Evolutionary conservation across 2,113 vertebrate genomes (phyloP), one percentile per base, ranked within the genome.

Genomic region (Ceratotherium simum): DNA sequence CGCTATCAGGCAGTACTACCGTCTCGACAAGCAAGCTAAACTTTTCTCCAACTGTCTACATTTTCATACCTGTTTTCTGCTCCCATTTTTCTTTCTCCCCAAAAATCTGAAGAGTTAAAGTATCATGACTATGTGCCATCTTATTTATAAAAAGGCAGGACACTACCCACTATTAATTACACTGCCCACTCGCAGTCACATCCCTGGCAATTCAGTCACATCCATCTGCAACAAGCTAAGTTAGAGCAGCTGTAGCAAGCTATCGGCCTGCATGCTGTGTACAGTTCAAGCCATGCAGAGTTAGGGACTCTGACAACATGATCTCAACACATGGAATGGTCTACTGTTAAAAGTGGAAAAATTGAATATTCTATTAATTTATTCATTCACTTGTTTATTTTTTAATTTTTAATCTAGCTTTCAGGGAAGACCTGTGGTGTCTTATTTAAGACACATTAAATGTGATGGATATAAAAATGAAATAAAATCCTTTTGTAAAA

Each of bases 211-310:
- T 10, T 54, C 18, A 46, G 33, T 16, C 7, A 36, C 2, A 0
- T 0, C 0, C 4, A 13, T 21, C 39, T 73, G 7, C 2, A 3
- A 13, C 0, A 4, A 4, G 21, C 23, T 20, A 36, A 21, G 14
- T 48, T 4, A 39, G 7, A 69, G 9, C 8, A 7, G 7, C 2
- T 23, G 27, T 4, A 33, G 39, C 0, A 16, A 79, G 58, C 6
- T 16, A 29, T 20, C 21, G 0, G 0, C 48, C 31, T 54, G n/a
- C 0, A 2, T 5, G 1, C 14, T 23, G 16, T 48, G 1, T 17
- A 9, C 3, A 31, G 1, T 36, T 90, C n/a, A 9, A 51, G 54
- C 11, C 56, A 20, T 0, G 1, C 6, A 36, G 14, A 27, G 6
- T 78, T 20, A 23, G 33, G 18, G n/a, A 54, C 8, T 27, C 36